Evolutionary conservation across 2,797 vertebrate genomes (phyloP).

Genomic region (Phrynocephalus guinanensis): DNA sequence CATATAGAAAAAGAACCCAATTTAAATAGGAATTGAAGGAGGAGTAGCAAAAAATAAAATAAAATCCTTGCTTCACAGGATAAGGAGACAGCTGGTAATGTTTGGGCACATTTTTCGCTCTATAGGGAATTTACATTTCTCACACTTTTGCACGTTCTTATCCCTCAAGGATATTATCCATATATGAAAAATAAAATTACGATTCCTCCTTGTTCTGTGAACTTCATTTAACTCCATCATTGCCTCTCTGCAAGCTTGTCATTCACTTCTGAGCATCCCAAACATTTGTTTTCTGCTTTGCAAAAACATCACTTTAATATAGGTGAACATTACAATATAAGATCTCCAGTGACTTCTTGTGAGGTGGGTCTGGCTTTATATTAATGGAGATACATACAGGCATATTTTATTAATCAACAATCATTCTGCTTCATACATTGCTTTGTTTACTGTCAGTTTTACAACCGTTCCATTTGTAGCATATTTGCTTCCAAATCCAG

Average conservation of each 20-base stretch:
- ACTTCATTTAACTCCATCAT: constrained; percentile 8
- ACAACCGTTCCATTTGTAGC: not conserved
- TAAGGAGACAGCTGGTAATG: constrained; percentile 40
- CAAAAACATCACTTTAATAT: not conserved
- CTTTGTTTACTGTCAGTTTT: not conserved
- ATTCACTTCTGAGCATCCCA: not conserved
- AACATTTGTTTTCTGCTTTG: not conserved
- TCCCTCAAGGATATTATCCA: constrained; percentile 16
- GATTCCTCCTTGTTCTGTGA: constrained; percentile 13
- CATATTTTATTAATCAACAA: not conserved
- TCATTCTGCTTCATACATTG: not conserved
- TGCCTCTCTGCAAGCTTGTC: not conserved
- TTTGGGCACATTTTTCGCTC: constrained; percentile 2
- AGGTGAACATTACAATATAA: not conserved
- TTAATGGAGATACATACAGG: not conserved
- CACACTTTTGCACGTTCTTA: not conserved
- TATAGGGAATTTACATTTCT: not conserved
- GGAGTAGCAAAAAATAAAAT: constrained; percentile 25
- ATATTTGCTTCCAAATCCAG: not conserved
- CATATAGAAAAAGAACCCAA: constrained; percentile 42
- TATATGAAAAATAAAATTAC: constrained; percentile 6
- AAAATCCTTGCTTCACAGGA: constrained; percentile 49
- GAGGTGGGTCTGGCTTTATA: not conserved
- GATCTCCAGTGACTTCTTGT: not conserved
- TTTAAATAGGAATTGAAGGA: constrained; percentile 51